These are phyloP conservation scores for Syritta pipiens DNA, from an alignment of 2,888 invertebrate genomes.

Conservation along the genomic window DNA sequence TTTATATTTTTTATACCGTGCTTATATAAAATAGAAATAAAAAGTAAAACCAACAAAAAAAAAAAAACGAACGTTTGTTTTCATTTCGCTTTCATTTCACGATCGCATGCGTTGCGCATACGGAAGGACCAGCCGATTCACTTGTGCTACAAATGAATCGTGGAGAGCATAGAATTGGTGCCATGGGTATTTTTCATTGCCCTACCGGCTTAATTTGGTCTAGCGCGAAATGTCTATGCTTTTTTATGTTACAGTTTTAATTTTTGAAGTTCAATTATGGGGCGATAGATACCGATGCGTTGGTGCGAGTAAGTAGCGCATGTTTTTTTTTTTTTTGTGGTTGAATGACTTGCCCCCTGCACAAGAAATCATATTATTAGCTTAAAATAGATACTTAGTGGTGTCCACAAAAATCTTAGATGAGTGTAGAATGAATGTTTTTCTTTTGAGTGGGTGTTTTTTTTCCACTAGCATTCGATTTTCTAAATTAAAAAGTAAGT, in stretches of 20 bases:
- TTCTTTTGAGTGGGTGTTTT: no score
- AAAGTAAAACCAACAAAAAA: slow-evolving; percentile 13
- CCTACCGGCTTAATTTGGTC: no score
- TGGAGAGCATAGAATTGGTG: slow-evolving; percentile 54
- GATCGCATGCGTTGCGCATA: slow-evolving; percentile 29
- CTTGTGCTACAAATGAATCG: no score
- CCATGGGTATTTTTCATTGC: slow-evolving; percentile 50
- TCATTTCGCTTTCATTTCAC: slow-evolving; percentile 60
- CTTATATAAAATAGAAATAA: slow-evolving; percentile 37
- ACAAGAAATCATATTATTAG: slow-evolving; percentile 20
- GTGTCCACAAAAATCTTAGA: slow-evolving; percentile 45
- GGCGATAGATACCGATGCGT: no score
- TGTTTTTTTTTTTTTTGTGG: slow-evolving; percentile 23
- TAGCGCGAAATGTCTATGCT: no score
- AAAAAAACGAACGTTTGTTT: slow-evolving; percentile 13
- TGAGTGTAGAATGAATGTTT: slow-evolving; percentile 43
- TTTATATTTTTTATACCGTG: slow-evolving; percentile 32
- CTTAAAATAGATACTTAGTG: slow-evolving; percentile 56
- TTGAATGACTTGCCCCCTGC: slow-evolving; percentile 50
- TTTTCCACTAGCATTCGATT: no score
- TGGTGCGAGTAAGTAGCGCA: not conserved
- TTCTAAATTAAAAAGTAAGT: no score
- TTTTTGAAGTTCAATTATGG: no score
- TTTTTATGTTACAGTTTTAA: no score
- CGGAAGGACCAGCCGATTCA: slow-evolving; percentile 36